These are phyloP conservation scores for Epicauta chinensis DNA, from an alignment of 1,140 invertebrate genomes.

Conservation along the genomic window DNA sequence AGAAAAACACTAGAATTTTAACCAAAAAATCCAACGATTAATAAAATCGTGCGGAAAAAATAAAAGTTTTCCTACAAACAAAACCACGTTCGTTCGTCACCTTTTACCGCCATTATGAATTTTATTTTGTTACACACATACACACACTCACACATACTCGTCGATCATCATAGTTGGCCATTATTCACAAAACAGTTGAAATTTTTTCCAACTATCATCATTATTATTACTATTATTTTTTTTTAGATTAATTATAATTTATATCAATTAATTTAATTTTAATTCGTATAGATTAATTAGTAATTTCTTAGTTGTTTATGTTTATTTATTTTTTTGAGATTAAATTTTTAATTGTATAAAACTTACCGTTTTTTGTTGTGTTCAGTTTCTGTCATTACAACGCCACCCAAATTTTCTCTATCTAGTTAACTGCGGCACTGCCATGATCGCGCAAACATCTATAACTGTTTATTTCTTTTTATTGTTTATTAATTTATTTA, in stretches of 20 bases:
- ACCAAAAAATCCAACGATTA: background rate
- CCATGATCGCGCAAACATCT: constrained; percentile 34
- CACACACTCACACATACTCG: too few species aligned
- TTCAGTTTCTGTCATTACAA: constrained; percentile 51
- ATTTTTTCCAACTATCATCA: too few species aligned
- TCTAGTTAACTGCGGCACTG: constrained; percentile 45
- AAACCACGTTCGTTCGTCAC: constrained; percentile 30
- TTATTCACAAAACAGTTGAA: too few species aligned
- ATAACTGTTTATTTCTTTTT: background rate
- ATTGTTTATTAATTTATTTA: too few species aligned
- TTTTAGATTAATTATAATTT: too few species aligned
- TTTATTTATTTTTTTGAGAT: too few species aligned
- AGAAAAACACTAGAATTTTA: background rate
- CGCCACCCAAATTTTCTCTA: constrained; percentile 46
- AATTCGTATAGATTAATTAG: too few species aligned
- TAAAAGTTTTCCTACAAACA: background rate
- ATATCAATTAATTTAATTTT: too few species aligned
- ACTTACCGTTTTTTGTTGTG: constrained; percentile 45
- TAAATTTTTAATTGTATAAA: constrained; percentile 26
- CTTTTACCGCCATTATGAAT: constrained; percentile 40
- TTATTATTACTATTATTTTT: too few species aligned
- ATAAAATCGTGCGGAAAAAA: too few species aligned
- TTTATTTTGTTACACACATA: constrained; percentile 20
- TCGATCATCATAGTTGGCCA: too few species aligned
- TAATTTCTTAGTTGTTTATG: too few species aligned